phyloP scores from a whole-genome alignment of 2,888 invertebrate genomes.

The Chrysolina oricalcia region DNA sequence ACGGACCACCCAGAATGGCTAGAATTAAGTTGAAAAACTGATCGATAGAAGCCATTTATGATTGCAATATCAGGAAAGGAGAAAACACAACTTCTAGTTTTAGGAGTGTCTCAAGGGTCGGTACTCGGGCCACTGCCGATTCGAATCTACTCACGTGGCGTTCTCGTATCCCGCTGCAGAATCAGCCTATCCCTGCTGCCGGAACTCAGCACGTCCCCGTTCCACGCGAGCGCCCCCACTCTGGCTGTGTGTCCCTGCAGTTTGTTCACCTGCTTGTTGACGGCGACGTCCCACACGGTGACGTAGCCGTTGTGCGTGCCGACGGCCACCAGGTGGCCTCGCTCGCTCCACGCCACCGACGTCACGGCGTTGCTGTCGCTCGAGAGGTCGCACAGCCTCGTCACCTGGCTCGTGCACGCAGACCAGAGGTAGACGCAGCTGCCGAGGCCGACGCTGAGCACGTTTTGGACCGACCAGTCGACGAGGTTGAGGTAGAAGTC shows the following conservation, averaged over 20 bases:
- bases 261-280: slow-evolving; percentile 93
- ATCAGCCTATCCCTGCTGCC: slow-evolving; percentile 96
- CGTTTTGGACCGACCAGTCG: slow-evolving; percentile 97
- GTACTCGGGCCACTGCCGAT: not conserved
- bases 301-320: slow-evolving; percentile 98
- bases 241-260: slow-evolving; percentile 93
- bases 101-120: not conserved
- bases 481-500: slow-evolving; percentile 99
- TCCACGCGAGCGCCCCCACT: slow-evolving; percentile 97
- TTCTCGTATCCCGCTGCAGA: slow-evolving; percentile 93
- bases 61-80: no score
- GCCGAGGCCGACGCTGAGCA: slow-evolving; percentile 96
- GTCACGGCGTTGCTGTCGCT: slow-evolving; percentile 96
- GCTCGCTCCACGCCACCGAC: slow-evolving; percentile 98
- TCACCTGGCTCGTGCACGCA: slow-evolving; percentile 96
- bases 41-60: no score
- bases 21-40: no score
- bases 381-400: slow-evolving; percentile 94
- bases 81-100: no score
- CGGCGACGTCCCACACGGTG: slow-evolving; percentile 98
- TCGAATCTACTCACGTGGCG: slow-evolving; percentile 76
- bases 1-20: no score
- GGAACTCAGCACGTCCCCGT: slow-evolving; percentile 95
- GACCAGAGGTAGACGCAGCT: slow-evolving; percentile 99
- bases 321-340: slow-evolving; percentile 96